Evolutionary conservation across 2,113 vertebrate genomes (phyloP).

Genomic region (Dunckerocampus dactyliophorus): DNA sequence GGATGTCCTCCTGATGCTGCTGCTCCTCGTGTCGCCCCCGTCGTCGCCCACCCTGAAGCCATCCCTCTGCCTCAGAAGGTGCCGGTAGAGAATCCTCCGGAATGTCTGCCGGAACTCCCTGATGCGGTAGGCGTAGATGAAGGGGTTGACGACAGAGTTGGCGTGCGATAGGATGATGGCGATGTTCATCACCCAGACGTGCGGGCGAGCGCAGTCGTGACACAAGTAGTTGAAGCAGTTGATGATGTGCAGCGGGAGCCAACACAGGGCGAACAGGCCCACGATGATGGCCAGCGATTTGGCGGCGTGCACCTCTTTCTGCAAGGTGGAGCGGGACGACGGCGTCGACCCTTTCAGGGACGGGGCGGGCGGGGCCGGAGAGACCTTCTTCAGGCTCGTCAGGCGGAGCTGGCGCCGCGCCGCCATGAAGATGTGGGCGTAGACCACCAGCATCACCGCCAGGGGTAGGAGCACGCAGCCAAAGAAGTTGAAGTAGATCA

Average conservation of each 20-base stretch:
- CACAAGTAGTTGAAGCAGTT: constrained; percentile 90
- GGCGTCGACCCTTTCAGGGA: neutral
- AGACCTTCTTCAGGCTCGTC: constrained; percentile 78
- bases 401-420: constrained; percentile 88
- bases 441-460: constrained; percentile 87
- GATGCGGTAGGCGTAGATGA: constrained; percentile 95
- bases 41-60: constrained; percentile 9
- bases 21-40: constrained; percentile 20
- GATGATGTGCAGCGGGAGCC: constrained; percentile 90
- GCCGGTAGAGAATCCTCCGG: constrained; percentile 81
- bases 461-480: constrained; percentile 86
- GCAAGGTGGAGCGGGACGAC: constrained; percentile 76
- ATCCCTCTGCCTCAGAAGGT: constrained; percentile 71
- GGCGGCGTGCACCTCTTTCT: constrained; percentile 90
- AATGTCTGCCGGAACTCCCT: constrained; percentile 90
- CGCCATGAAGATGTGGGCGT: constrained; percentile 88
- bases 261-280: constrained; percentile 90
- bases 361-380: constrained; percentile 29
- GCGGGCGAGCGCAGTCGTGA: constrained; percentile 66
- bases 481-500: constrained; percentile 97
- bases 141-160: constrained; percentile 93
- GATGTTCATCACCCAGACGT: constrained; percentile 84
- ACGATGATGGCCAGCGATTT: constrained; percentile 95
- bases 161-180: constrained; percentile 91
- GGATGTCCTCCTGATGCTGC: constrained; percentile 57